phyloP scores from a whole-genome alignment of 2,797 vertebrate species.

The Anguilla megastoma region DNA sequence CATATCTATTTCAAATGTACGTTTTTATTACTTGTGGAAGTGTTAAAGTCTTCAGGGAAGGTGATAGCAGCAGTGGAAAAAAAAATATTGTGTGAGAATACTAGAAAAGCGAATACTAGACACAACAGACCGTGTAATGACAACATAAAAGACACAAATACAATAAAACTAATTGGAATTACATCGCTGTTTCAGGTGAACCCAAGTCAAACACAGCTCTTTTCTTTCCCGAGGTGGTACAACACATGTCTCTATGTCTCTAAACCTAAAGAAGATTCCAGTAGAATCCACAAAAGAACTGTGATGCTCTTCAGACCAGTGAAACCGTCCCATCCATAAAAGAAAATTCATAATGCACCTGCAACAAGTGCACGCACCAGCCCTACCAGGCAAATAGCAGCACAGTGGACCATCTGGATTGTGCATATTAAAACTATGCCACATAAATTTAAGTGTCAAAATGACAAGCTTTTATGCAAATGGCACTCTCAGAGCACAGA shows the following conservation, averaged over 20 bases:
- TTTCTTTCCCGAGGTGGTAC: slow-evolving; percentile 45
- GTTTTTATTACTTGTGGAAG: not conserved
- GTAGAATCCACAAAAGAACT: not conserved
- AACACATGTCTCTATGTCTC: not conserved
- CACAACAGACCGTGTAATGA: not conserved
- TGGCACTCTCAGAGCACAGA: not conserved
- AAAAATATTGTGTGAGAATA: not conserved
- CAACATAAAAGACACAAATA: not conserved
- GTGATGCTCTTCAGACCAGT: not conserved
- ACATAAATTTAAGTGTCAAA: not conserved
- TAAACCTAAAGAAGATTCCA: not conserved
- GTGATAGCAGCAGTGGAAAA: not conserved
- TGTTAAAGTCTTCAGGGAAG: not conserved
- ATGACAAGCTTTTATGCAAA: not conserved
- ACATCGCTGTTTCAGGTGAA: not conserved
- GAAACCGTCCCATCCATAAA: not conserved
- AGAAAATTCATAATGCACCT: not conserved
- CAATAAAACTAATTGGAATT: not conserved
- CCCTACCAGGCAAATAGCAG: not conserved
- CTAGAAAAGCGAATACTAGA: not conserved
- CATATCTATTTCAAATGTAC: not conserved
- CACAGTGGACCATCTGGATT: not conserved
- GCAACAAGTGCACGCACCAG: not conserved
- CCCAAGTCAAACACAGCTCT: slow-evolving; percentile 24
- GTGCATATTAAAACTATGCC: not conserved